phyloP scores from a whole-genome alignment of 1,140 invertebrate species.

The Papilio dardanus region DNA sequence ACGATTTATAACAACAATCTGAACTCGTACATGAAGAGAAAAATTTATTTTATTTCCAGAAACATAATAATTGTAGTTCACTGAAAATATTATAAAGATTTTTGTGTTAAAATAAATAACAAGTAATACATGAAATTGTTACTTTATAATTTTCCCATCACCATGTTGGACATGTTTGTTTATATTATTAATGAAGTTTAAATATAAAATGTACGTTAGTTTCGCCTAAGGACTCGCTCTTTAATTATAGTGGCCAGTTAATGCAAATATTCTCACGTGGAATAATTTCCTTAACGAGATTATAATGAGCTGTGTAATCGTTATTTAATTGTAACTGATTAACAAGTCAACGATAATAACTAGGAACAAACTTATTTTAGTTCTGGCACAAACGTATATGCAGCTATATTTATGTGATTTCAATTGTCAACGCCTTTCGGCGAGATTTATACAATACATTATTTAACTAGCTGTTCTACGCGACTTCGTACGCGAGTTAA shows the following conservation, averaged over 20 bases:
- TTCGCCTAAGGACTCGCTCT: background rate
- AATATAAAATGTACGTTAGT: background rate
- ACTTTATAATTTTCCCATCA: background rate
- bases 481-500: no score
- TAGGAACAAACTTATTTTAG: background rate
- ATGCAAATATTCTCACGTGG: slow-evolving; percentile 2
- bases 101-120: no score
- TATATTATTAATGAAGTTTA: background rate
- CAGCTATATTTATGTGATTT: no score
- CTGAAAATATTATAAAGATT: no score
- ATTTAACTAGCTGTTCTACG: no score
- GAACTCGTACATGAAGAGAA: background rate
- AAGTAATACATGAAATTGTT: no score
- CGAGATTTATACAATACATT: no score
- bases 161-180: background rate
- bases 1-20: slow-evolving; percentile 1
- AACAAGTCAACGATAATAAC: background rate
- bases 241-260: background rate
- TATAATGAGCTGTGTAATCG: background rate
- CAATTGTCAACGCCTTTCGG: no score
- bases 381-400: background rate
- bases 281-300: slow-evolving; percentile 6
- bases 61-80: no score
- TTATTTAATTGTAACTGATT: slow-evolving; percentile 10
- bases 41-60: no score